Evolutionary conservation across 1,140 invertebrate species (phyloP).

Genomic region (Solen grandis): DNA sequence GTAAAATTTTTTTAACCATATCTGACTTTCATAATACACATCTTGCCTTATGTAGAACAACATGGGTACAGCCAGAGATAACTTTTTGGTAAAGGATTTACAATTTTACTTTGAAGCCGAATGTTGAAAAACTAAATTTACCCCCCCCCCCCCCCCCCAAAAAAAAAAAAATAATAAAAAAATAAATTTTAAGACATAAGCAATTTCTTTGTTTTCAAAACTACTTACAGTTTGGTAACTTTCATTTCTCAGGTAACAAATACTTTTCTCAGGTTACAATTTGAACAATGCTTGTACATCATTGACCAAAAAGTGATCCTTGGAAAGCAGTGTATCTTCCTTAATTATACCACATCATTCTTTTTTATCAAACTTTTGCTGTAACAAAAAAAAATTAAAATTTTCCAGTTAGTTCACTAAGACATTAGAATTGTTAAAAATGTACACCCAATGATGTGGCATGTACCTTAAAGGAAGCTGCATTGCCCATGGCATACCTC

Average conservation of each 20-base stretch:
- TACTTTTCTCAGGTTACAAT: conserved; percentile 15
- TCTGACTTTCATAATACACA: conserved; percentile 18
- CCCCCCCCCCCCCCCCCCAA: too few relatives aligned
- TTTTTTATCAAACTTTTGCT: background rate
- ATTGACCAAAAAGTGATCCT: conserved; percentile 27
- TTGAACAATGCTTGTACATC: conserved; percentile 17
- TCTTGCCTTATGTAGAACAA: conserved; percentile 13
- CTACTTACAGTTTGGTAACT: conserved; percentile 19
- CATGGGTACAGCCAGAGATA: conserved; percentile 34
- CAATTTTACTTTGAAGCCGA: conserved; percentile 24
- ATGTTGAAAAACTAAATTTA: conserved; percentile 9
- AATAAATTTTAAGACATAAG: conserved; percentile 29
- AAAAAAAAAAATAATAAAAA: background rate
- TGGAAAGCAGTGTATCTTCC: conserved; percentile 34
- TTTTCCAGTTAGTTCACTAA: conserved; percentile 3
- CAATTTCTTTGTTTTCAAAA: conserved; percentile 2
- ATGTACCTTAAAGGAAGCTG: conserved; percentile 24
- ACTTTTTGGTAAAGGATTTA: conserved; percentile 19
- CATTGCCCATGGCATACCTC: conserved; percentile 27
- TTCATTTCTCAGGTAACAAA: conserved; percentile 15
- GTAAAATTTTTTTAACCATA: conserved; percentile 26
- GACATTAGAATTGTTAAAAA: conserved; percentile 19
- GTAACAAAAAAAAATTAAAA: too few relatives aligned
- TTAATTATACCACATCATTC: conserved; percentile 24
- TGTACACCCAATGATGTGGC: conserved; percentile 4